Evolutionary conservation across 2,888 invertebrate species (phyloP).

Genomic region (Pammene fasciana): DNA sequence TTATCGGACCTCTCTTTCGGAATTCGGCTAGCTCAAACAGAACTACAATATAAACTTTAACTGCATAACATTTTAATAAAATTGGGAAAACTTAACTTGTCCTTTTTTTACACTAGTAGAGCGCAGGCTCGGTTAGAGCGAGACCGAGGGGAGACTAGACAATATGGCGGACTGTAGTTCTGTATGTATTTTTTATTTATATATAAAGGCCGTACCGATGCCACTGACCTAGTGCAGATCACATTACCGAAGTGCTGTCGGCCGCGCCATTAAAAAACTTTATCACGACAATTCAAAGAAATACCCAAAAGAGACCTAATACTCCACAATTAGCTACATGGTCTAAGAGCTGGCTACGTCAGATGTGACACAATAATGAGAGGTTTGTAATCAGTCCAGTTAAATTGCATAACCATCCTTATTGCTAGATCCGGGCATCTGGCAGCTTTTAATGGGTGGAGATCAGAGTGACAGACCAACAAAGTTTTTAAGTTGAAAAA

Average conservation of each 20-base stretch:
- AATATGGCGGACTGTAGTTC: slow-evolving; percentile 34
- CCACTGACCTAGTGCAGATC: neutral
- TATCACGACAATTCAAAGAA: neutral
- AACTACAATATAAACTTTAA: slow-evolving; percentile 43
- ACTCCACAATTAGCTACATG: too few species aligned
- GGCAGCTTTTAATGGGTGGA: too few species aligned
- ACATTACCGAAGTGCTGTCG: neutral
- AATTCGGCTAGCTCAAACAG: slow-evolving; percentile 42
- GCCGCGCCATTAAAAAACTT: neutral
- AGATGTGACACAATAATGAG: too few species aligned
- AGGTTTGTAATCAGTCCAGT: too few species aligned
- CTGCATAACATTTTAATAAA: slow-evolving; percentile 65
- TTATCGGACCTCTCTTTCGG: slow-evolving; percentile 30
- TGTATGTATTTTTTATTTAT: slow-evolving; percentile 16
- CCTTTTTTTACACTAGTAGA: slow-evolving; percentile 46
- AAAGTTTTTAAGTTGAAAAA: too few species aligned
- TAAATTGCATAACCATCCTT: too few species aligned
- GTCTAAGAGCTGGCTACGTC: too few species aligned
- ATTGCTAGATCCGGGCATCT: too few species aligned
- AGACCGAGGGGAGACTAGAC: slow-evolving; percentile 37
- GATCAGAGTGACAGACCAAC: too few species aligned
- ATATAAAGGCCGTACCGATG: neutral
- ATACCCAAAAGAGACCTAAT: neutral
- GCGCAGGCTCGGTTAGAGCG: slow-evolving; percentile 46
- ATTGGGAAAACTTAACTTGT: slow-evolving; percentile 72